Percentiles rank a stretch among this genome's conserved stretches.
Evolutionary conservation across 2,888 invertebrate genomes (phyloP).

Genomic region (Erebia aethiops): DNA sequence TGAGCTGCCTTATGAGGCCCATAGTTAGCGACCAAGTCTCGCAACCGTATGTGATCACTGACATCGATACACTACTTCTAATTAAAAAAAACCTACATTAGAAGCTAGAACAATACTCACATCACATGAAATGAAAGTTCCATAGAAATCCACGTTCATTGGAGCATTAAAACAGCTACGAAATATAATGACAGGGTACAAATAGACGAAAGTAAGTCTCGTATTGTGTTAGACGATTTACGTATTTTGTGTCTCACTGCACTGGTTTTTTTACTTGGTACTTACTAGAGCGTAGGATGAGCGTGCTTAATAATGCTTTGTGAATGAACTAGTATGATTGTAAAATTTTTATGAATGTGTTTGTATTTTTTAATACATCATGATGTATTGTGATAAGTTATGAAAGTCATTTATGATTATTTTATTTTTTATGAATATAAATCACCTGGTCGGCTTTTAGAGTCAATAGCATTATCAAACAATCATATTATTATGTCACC

Average conservation of each 20-base stretch:
- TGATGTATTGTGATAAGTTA: background rate
- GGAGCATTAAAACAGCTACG: constrained; percentile 69
- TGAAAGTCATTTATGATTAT: background rate
- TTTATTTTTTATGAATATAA: background rate
- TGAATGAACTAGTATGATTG: constrained; percentile 14
- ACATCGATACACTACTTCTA: background rate
- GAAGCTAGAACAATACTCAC: constrained; percentile 7
- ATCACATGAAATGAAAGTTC: constrained; percentile 55
- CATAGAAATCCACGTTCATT: constrained; percentile 57
- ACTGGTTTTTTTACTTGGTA: constrained; percentile 45
- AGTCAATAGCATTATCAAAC: too few relatives aligned
- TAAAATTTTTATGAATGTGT: constrained; percentile 7
- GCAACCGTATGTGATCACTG: too few relatives aligned
- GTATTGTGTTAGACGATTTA: constrained; percentile 52
- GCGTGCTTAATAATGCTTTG: constrained; percentile 27
- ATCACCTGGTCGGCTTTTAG: too few relatives aligned
- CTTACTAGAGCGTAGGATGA: constrained; percentile 49
- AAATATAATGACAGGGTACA: constrained; percentile 73
- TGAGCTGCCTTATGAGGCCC: too few relatives aligned
- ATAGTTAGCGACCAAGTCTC: too few relatives aligned
- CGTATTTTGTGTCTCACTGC: constrained; percentile 45
- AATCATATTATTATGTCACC: too few relatives aligned
- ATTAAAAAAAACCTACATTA: constrained; percentile 6
- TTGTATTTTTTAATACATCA: background rate
- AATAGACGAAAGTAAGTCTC: constrained; percentile 69